phyloP scores from a whole-genome alignment of 2,113 vertebrate genomes.

The Tonatia bakeri region DNA sequence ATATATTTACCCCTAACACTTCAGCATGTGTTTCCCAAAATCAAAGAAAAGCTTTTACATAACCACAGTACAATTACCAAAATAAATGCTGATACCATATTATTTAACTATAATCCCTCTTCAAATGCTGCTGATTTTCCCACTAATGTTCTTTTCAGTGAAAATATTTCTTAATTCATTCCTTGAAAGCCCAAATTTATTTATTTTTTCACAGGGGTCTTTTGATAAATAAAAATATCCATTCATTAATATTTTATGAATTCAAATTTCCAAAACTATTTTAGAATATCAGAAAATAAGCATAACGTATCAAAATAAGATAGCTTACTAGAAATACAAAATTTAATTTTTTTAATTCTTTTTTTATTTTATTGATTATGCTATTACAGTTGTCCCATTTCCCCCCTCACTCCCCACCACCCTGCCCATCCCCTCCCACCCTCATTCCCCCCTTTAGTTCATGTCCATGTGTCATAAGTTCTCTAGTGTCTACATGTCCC shows the following conservation, averaged over 20 bases:
- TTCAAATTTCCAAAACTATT: not conserved
- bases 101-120: not conserved
- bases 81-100: not conserved
- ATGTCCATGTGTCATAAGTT: no score
- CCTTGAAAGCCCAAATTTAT: not conserved
- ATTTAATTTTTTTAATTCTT: slow-evolving; percentile 37
- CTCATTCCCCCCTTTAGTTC: no score
- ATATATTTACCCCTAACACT: not conserved
- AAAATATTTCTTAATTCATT: not conserved
- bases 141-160: not conserved
- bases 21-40: not conserved
- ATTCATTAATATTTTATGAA: slow-evolving; percentile 26
- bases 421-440: no score
- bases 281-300: slow-evolving; percentile 41
- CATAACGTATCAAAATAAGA: not conserved
- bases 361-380: no score
- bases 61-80: not conserved
- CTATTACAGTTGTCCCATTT: no score
- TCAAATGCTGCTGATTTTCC: not conserved
- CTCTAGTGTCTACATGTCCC: no score
- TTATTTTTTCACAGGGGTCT: not conserved
- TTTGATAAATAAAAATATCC: slow-evolving; percentile 19
- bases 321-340: not conserved
- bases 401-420: no score
- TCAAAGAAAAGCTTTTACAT: not conserved